Base-by-base conservation (phyloP, 1,140 invertebrate species). In the Tribolium castaneum region DNA sequence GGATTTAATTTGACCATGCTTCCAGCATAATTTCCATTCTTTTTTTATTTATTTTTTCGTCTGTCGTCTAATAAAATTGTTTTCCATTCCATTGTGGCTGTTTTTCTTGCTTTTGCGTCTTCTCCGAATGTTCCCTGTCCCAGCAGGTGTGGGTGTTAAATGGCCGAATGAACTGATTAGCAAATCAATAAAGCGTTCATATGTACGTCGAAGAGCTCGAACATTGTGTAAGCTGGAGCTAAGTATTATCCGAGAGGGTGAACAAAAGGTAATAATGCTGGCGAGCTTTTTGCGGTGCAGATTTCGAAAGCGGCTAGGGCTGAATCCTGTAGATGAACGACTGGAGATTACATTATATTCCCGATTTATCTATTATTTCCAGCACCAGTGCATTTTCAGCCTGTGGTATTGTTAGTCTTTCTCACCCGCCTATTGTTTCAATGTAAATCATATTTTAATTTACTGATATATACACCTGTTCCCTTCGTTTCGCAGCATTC, bases 281-380 rank as follows among this genome's bases (percentile, higher is more conserved):
- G 70, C 35, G 30, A 77, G 76, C 66, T 78, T 78, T 78, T 74
- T 80, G 78, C 75, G 45, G 78, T 78, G 79, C 70, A 78, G 78
- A 81, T 81, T 81, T 80, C 76, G 79, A 78, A 81, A 70, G 80
- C 80, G 76, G 71, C 70, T 81, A 49, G 71, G 78, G 78, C 78
- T 81, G 76, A 81, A 81, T 80, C 76, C 80, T 66, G 30, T 76
- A 81, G 80, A 81, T 81, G 75, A 80, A 81, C 78, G 75, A 76
- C 76, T 78, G 73, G 6, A 80, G 80, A 81, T 81, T 81, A 77
- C 79, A 81, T 81, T 81, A 80, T 81, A 81, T 78, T 76, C 80
- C 45, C 76, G 76, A 80, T 80, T 81, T 81, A 81, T 81, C 80
- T 81, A 77, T 81, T 81, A 81, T 80, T 80, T 80, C 79, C 75